Evolutionary conservation across 2,113 vertebrate genomes (phyloP), one percentile per base, ranked within the genome.

Genomic region (Clupea harengus): DNA sequence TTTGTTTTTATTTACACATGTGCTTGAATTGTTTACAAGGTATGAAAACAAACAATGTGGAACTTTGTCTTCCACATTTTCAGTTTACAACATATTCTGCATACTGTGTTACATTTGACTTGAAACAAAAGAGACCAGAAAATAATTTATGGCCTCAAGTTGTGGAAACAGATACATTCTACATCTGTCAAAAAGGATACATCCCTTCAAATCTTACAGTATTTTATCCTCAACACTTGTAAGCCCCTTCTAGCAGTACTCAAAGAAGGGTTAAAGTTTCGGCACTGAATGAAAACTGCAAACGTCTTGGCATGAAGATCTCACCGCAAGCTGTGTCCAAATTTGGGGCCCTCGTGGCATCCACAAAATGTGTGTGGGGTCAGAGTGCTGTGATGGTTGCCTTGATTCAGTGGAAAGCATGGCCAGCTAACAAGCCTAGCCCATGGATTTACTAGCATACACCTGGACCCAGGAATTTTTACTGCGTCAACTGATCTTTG

Each of bases 381-480:
- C 49, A 82, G 50, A 88, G 83, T 85, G 85, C 32, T 52, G 57
- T 64, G 46, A 20, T 47, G 52, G 86, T 87, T 88, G 80, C 81
- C 44, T 32, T 60, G 86, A 45, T 85, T 86, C 82, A 86, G 84
- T 90, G 91, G 90, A 93, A 91, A 93, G 80, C 64, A 89, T 81
- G 9, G 28, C 45, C 84, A 46, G 86, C 81, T 83, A 88, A 82
- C 87, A 89, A 78, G 84, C 87, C 83, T 67, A 84, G 83, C 67
- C 60, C 85, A 85, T 84, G 64, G 28, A 50, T 92, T 93, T 92
- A 91, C 88, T 81, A 85, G 85, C 57, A 82, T 89, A 90, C 92
- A 94, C 91, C 92, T 93, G 92, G 89, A 83, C 67, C 28, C 25
- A 91, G 88, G 91, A 93, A 92, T 92, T 93, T 92, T 92, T 90